phyloP scores from a whole-genome alignment of 2,888 invertebrate genomes.

The Pollenia labialis region DNA sequence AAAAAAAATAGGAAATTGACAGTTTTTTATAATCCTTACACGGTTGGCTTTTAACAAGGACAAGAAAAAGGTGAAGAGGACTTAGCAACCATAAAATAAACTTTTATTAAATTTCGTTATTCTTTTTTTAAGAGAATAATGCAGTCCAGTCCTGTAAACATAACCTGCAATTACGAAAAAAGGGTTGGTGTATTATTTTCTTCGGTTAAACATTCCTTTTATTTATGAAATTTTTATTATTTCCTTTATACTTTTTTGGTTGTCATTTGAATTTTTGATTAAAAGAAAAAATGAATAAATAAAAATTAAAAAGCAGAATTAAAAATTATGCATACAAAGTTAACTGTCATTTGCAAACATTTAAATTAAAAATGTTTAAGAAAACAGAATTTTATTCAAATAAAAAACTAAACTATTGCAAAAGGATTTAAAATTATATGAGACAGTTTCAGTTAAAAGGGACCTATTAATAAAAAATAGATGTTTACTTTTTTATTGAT shows the following conservation, averaged over 20 bases:
- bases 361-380: neutral
- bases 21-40: conserved; percentile 6
- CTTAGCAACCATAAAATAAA: conserved; percentile 10
- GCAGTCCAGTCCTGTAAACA: too few species aligned
- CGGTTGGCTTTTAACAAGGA: neutral
- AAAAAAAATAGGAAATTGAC: conserved; percentile 15
- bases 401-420: too few species aligned
- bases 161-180: neutral
- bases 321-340: neutral
- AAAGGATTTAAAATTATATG: too few species aligned
- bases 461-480: too few species aligned
- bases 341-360: neutral
- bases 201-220: conserved; percentile 2
- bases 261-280: neutral
- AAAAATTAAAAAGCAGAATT: neutral
- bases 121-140: neutral
- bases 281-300: neutral
- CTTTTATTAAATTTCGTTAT: conserved; percentile 16
- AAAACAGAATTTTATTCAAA: too few species aligned
- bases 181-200: neutral
- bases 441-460: too few species aligned
- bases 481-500: too few species aligned
- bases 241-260: neutral
- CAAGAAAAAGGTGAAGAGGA: neutral
- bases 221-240: neutral